A percentile compares a stretch with the other conserved stretches of the same genome.
These are phyloP conservation scores for Drosophila kepulauana DNA, from an alignment of 1,140 invertebrate genomes.

Conservation along the genomic window DNA sequence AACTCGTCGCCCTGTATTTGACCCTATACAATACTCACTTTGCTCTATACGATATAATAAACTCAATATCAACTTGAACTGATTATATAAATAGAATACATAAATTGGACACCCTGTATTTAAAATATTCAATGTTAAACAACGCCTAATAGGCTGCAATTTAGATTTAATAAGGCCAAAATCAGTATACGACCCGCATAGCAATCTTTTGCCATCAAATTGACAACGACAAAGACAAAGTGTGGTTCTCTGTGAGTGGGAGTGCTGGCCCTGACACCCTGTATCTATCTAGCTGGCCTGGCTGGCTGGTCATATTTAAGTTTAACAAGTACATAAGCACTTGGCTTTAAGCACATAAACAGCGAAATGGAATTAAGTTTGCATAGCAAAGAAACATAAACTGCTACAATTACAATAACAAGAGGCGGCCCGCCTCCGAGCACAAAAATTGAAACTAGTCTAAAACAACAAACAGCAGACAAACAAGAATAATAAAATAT, in stretches of 20 bases:
- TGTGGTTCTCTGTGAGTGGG: neutral
- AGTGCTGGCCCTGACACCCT: constrained; percentile 27
- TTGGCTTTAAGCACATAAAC: constrained; percentile 78
- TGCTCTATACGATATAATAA: no score
- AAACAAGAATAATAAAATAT: constrained; percentile 50
- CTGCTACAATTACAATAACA: constrained; percentile 82
- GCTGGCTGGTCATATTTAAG: constrained; percentile 55
- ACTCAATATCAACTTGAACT: no score
- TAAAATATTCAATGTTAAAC: constrained; percentile 18
- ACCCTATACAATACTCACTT: no score
- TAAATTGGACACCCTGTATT: constrained; percentile 29
- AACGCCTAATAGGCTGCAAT: constrained; percentile 22
- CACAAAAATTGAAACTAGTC: constrained; percentile 68
- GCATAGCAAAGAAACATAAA: constrained; percentile 82
- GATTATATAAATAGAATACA: no score
- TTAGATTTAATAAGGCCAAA: constrained; percentile 36
- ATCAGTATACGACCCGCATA: constrained; percentile 27
- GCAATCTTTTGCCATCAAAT: constrained; percentile 11
- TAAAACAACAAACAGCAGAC: constrained; percentile 41
- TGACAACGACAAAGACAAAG: constrained; percentile 8
- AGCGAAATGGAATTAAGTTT: constrained; percentile 84
- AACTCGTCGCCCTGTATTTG: no score
- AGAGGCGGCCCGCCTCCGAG: constrained; percentile 9
- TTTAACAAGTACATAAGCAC: constrained; percentile 79
- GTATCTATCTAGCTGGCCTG: constrained; percentile 11